Percentiles rank a stretch among this genome's conserved stretches.
These are phyloP conservation scores for Argyresthia goedartella DNA, from an alignment of 2,888 invertebrate genomes.

Conservation along the genomic window DNA sequence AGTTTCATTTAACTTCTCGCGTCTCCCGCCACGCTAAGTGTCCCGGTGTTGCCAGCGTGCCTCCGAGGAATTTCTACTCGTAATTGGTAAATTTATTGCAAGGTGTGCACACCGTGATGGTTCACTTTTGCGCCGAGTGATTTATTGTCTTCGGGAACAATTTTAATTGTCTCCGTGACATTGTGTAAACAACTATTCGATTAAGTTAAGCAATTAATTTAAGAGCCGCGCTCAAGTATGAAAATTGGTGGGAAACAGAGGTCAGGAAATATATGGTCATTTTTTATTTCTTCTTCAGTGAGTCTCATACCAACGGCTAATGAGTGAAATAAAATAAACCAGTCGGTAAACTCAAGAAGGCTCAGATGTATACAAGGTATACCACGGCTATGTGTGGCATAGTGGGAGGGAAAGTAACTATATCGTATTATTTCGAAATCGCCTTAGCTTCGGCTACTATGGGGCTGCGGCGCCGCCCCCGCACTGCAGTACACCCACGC, in stretches of 20 bases:
- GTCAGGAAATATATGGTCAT: neutral
- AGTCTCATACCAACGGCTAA: no score
- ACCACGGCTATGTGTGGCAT: no score
- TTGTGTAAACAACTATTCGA: constrained; percentile 70
- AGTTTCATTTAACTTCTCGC: constrained; percentile 53
- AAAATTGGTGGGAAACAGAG: neutral
- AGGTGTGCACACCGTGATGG: constrained; percentile 65
- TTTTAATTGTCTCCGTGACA: constrained; percentile 69
- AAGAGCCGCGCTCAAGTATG: constrained; percentile 22
- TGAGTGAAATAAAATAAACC: no score
- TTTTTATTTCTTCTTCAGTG: no score
- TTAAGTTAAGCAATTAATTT: constrained; percentile 66
- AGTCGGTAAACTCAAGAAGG: no score
- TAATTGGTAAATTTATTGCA: constrained; percentile 70
- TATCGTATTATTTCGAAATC: no score
- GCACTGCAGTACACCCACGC: no score
- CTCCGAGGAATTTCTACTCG: constrained; percentile 19
- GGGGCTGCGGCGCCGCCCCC: no score
- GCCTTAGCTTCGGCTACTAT: no score
- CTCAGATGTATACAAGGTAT: no score
- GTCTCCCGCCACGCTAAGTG: constrained; percentile 27
- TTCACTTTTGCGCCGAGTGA: constrained; percentile 66
- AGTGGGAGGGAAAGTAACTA: no score
- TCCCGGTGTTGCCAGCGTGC: constrained; percentile 19
- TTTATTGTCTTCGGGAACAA: constrained; percentile 66